These are phyloP conservation scores for Syrista parreyssii DNA, from an alignment of 2,888 invertebrate genomes.

Conservation along the genomic window DNA sequence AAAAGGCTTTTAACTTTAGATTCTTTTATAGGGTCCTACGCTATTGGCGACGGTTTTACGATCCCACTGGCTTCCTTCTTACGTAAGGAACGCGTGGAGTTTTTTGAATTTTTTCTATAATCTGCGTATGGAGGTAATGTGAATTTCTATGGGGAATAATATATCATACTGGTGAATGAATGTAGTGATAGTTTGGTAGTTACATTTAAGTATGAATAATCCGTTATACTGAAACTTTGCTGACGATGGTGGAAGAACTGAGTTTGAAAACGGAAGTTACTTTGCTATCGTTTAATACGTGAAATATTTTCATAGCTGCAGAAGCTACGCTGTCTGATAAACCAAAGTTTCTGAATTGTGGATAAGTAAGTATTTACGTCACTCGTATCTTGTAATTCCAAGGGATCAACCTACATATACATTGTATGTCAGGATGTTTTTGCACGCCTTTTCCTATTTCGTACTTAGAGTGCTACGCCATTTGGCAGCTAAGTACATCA, in stretches of 20 bases:
- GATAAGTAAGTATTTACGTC: neutral
- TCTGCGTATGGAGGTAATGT: neutral
- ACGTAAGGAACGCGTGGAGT: neutral
- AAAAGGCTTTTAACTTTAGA: neutral
- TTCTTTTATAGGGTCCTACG: neutral
- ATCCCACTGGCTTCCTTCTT: neutral
- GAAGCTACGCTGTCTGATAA: neutral
- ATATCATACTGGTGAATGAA: neutral
- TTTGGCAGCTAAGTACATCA: slow-evolving; percentile 49
- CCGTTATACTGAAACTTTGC: neutral
- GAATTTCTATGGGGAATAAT: neutral
- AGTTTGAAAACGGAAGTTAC: neutral
- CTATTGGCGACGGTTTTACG: neutral
- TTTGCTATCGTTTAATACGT: neutral
- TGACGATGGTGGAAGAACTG: neutral
- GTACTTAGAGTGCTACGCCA: neutral
- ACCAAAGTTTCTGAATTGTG: neutral
- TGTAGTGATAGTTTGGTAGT: neutral
- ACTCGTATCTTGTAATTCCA: neutral
- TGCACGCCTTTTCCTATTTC: neutral
- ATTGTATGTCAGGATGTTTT: neutral
- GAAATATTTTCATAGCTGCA: neutral
- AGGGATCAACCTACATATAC: neutral
- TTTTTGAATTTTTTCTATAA: neutral
- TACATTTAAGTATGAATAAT: neutral